These are phyloP conservation scores for Ptilonorhynchus violaceus DNA, from an alignment of 2,113 vertebrate genomes.

Conservation along the genomic window DNA sequence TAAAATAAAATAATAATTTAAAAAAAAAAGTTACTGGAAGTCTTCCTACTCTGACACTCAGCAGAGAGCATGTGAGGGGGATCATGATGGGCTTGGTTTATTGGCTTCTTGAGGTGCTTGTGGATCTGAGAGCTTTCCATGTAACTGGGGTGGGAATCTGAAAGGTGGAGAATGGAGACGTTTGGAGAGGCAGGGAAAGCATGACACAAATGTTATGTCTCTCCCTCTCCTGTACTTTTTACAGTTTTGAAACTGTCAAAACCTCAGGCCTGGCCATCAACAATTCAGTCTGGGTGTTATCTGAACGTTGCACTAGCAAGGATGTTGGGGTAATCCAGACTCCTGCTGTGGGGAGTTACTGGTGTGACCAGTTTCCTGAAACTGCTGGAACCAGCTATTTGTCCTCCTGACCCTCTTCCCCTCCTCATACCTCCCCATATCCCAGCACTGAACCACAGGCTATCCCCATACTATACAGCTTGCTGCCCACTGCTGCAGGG, in stretches of 20 bases:
- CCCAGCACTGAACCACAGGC: fast-evolving
- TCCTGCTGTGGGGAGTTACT: not conserved
- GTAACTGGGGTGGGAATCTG: not conserved
- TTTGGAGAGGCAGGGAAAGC: not conserved
- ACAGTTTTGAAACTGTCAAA: not conserved
- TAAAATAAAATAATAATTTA: not conserved
- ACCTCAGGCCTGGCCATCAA: not conserved
- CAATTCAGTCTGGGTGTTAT: not conserved
- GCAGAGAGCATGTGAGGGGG: fast-evolving
- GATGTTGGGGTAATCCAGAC: not conserved
- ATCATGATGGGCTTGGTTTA: not conserved
- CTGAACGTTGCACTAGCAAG: not conserved
- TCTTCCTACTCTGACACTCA: not conserved
- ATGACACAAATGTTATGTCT: not conserved
- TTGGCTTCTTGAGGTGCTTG: not conserved
- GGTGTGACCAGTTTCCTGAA: not conserved
- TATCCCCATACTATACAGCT: fast-evolving
- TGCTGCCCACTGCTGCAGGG: not conserved
- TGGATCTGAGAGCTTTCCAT: not conserved
- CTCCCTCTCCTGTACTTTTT: not conserved
- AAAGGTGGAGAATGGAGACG: not conserved
- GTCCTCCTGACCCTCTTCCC: not conserved
- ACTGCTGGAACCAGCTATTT: not conserved
- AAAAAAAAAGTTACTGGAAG: not conserved
- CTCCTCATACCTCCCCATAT: fast-evolving